Evolutionary conservation across 2,113 vertebrate species (phyloP).

Genomic region (Synodontis membranacea): DNA sequence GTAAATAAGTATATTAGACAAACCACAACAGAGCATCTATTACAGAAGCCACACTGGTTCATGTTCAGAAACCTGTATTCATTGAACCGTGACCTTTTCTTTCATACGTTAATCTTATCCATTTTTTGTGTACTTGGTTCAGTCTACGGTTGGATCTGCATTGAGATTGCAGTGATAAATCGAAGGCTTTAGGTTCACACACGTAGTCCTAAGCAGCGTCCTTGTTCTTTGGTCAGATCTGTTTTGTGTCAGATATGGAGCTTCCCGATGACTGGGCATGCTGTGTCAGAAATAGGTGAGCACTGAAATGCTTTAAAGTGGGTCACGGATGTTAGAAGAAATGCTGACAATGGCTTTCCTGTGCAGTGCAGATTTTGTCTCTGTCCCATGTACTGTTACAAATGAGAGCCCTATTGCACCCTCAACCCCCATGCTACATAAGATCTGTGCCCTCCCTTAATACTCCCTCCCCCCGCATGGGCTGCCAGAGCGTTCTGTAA

Average conservation of each 20-base stretch:
- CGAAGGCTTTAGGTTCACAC: not conserved
- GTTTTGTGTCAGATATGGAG: not conserved
- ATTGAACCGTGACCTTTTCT: not conserved
- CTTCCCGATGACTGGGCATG: not conserved
- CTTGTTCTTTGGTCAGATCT: not conserved
- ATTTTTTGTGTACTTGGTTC: not conserved
- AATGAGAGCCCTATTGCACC: conserved; percentile 37
- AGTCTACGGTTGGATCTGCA: not conserved
- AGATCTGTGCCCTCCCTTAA: conserved; percentile 38
- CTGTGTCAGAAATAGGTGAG: conserved; percentile 3
- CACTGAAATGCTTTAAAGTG: conserved; percentile 11
- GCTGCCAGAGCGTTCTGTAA: conserved; percentile 68
- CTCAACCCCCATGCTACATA: conserved; percentile 15
- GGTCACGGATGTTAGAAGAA: conserved; percentile 16
- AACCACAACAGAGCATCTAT: not conserved
- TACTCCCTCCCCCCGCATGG: conserved; percentile 53
- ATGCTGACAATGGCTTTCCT: conserved; percentile 16
- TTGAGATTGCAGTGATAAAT: not conserved
- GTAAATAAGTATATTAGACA: not conserved
- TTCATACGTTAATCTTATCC: not conserved
- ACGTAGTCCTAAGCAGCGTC: not conserved
- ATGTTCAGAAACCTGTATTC: not conserved
- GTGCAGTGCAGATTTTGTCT: not conserved
- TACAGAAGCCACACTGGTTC: not conserved
- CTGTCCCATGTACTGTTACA: not conserved